Conservation (phyloP, 2,113 vertebrate species). For the Aleadryas rufinucha region DNA sequence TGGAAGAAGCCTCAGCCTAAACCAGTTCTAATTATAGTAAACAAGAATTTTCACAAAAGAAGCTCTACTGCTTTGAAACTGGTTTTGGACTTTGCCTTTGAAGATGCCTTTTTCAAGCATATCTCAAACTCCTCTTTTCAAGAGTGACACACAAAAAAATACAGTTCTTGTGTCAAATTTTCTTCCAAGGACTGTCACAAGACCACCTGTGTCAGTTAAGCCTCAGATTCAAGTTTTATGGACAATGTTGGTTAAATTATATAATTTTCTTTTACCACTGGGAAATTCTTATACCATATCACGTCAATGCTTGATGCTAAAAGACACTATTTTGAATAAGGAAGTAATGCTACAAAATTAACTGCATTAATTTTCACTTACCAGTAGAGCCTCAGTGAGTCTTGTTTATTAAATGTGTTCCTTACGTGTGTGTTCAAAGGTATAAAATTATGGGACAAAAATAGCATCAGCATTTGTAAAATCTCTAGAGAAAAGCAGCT, state of each 20-base stretch:
- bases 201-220: background rate
- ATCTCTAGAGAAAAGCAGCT: slow-evolving; percentile 1
- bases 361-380: background rate
- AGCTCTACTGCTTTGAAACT: background rate
- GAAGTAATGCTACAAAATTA: background rate
- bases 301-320: background rate
- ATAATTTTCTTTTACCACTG: background rate
- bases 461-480: slow-evolving; percentile 6
- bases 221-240: background rate
- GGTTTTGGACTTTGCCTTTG: background rate
- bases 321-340: background rate
- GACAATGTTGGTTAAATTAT: background rate
- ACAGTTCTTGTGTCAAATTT: background rate
- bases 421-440: background rate
- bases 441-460: slow-evolving; percentile 14
- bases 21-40: background rate
- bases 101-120: background rate
- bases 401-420: slow-evolving; percentile 30
- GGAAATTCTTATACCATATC: background rate
- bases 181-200: background rate
- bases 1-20: background rate
- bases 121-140: background rate
- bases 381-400: background rate
- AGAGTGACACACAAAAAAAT: background rate
- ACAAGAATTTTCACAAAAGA: background rate